phyloP scores from a whole-genome alignment of 2,113 vertebrate genomes.

The Rhegmatorhina hoffmannsi region DNA sequence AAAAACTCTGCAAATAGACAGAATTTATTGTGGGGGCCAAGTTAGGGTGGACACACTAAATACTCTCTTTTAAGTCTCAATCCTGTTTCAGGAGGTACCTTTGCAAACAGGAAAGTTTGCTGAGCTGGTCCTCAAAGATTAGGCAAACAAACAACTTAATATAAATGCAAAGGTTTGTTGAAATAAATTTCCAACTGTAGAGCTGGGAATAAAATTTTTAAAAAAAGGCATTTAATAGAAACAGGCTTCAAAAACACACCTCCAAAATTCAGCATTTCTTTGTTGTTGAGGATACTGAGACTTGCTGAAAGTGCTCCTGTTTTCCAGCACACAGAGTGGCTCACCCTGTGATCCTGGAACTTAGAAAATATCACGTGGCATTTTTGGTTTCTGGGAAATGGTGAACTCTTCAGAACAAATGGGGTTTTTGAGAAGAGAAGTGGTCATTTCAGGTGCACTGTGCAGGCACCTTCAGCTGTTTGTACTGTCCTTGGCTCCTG shows the following conservation, averaged over 20 bases:
- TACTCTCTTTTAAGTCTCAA: neutral
- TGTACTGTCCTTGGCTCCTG: fast-evolving
- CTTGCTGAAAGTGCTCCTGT: neutral
- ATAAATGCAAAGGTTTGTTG: neutral
- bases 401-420: neutral
- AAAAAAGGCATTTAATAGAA: neutral
- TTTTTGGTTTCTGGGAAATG: neutral
- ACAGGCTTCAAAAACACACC: neutral
- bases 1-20: neutral
- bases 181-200: neutral
- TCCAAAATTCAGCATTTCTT: neutral
- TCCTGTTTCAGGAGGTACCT: neutral
- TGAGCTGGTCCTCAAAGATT: neutral
- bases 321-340: neutral
- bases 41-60: neutral
- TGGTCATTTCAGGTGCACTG: neutral
- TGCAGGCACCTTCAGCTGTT: neutral
- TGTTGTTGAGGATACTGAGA: neutral
- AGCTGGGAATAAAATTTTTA: neutral
- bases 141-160: neutral
- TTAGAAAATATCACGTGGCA: neutral
- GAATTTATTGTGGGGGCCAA: neutral
- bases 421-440: neutral
- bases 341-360: neutral
- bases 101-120: neutral